Evolutionary conservation across 2,797 vertebrate species (phyloP).

Genomic region (Rhincodon typus): DNA sequence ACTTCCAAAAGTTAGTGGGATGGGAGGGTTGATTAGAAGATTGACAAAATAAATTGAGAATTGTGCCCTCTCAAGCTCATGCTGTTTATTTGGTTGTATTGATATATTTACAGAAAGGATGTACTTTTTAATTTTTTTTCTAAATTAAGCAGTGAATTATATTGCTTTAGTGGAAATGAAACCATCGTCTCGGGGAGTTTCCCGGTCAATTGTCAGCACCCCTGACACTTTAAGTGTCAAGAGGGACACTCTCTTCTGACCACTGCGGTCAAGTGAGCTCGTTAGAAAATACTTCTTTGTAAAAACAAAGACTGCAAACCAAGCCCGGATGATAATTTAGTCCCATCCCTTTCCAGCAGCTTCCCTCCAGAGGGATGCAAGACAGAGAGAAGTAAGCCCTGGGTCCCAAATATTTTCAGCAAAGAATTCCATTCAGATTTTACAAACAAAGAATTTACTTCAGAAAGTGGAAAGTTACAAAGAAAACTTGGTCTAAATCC

Average conservation of each 20-base stretch:
- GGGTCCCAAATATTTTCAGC: neutral
- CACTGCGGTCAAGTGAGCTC: neutral
- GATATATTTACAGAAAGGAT: neutral
- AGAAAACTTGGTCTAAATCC: neutral
- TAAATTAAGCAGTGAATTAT: neutral
- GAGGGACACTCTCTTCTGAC: neutral
- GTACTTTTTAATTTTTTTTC: neutral
- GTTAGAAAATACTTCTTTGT: neutral
- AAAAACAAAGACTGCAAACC: neutral
- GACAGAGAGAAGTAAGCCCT: neutral
- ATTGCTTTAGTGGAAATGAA: neutral
- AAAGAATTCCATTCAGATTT: neutral
- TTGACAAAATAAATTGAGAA: neutral
- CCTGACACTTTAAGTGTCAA: neutral
- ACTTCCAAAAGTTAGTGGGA: neutral
- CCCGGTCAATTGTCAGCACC: neutral
- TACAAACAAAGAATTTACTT: neutral
- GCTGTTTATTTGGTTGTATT: neutral
- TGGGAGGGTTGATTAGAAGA: too few species aligned
- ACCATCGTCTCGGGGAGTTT: neutral
- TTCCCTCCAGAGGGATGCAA: too few species aligned
- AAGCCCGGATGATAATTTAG: neutral
- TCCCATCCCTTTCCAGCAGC: neutral
- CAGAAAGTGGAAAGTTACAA: neutral
- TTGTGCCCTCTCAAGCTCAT: neutral